Conservation (phyloP, 2,888 invertebrate species). For the Polydrusus tereticollis region DNA sequence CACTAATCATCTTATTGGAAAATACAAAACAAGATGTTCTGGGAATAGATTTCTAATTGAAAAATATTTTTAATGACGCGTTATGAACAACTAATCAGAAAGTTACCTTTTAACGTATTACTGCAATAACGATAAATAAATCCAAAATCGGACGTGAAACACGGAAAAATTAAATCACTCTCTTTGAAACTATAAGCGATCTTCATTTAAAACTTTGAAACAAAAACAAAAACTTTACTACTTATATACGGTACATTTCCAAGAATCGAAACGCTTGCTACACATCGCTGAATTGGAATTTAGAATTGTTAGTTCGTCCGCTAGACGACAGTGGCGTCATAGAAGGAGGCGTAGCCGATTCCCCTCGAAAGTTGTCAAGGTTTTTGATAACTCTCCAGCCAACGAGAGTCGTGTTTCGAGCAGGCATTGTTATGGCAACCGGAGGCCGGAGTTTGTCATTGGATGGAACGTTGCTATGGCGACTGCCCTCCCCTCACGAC, state of each 20-base stretch:
- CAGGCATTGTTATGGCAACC: conserved; percentile 59
- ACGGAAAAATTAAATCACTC: conserved; percentile 45
- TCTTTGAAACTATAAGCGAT: conserved; percentile 33
- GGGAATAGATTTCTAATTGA: conserved; percentile 6
- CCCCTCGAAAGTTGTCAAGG: conserved; percentile 32
- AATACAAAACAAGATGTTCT: not conserved
- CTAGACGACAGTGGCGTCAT: conserved; percentile 54
- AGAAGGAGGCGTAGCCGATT: conserved; percentile 28
- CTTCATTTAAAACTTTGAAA: conserved; percentile 47
- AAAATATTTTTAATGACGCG: conserved; percentile 4
- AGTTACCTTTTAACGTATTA: conserved; percentile 33
- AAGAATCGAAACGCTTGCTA: conserved; percentile 53
- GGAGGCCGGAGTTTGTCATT: conserved; percentile 52
- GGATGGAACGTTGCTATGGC: conserved; percentile 59
- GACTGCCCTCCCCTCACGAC: conserved; percentile 61
- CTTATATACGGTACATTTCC: conserved; percentile 49
- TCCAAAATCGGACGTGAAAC: conserved; percentile 32
- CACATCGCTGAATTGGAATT: conserved; percentile 56
- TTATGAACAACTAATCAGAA: conserved; percentile 29
- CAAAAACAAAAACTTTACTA: conserved; percentile 49
- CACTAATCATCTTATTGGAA: not conserved
- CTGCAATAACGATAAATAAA: conserved; percentile 12
- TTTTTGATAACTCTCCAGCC: conserved; percentile 49
- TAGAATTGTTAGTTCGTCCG: conserved; percentile 55
- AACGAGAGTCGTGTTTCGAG: conserved; percentile 54